phyloP scores from a whole-genome alignment of 2,113 vertebrate genomes.

The Elachura formosa region DNA sequence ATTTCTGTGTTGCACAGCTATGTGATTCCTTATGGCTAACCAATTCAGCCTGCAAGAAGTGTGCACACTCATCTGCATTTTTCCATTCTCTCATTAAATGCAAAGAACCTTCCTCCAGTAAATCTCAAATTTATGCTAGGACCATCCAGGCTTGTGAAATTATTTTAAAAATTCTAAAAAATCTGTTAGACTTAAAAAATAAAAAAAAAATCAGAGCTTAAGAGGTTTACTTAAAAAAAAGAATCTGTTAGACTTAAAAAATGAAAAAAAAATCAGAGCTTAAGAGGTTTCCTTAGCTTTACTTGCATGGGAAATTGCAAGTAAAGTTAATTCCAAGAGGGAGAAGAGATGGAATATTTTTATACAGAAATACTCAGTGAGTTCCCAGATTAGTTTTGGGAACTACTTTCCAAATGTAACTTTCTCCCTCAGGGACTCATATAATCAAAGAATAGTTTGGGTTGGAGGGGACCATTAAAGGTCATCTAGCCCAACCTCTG shows the following conservation, averaged over 20 bases:
- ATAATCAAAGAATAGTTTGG: neutral
- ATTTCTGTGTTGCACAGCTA: neutral
- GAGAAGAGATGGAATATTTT: neutral
- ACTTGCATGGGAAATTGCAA: neutral
- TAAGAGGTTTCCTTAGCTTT: no score
- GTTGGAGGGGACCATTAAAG: neutral
- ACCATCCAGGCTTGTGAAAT: neutral
- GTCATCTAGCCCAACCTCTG: neutral
- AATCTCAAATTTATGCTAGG: neutral
- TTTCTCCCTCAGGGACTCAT: neutral
- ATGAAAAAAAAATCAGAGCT: neutral
- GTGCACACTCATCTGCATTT: neutral
- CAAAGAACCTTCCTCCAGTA: neutral
- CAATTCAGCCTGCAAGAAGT: neutral
- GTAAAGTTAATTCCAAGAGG: neutral
- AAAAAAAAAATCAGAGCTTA: neutral
- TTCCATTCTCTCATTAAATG: constrained; percentile 9
- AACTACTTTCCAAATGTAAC: neutral
- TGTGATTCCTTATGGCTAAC: neutral
- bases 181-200: neutral
- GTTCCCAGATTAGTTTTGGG: neutral
- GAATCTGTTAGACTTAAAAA: neutral
- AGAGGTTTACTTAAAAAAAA: neutral
- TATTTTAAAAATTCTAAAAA: neutral
- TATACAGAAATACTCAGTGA: neutral